Base-by-base conservation (phyloP, 2,113 vertebrate genomes). In the Oryzias woworae region DNA sequence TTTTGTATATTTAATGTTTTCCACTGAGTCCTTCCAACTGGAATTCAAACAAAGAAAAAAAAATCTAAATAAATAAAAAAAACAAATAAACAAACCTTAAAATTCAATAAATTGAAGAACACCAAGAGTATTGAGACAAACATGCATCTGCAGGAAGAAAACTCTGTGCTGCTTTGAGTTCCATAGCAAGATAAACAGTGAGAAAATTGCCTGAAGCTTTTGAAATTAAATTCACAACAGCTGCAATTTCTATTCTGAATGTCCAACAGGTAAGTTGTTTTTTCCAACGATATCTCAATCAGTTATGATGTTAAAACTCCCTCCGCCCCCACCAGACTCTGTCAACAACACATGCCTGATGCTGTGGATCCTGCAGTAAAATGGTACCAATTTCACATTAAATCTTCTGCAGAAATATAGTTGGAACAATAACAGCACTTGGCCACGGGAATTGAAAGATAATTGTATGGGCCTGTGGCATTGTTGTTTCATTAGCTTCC, bases 381-480 rank as follows among this genome's bases (percentile, higher is more conserved):
- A 75, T 73, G 64, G 71, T 58, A 55, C 85, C 74, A 83, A 77
- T 83, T 84, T 84, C 82, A 73, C 62, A 68, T 60, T 77, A 55
- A 22, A 20, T 62, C 77, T 71, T 66, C 44, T 23, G 59, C 71
- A 70, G 69, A 84, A 78, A 81, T 54, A 77, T 50, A 71, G 85
- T 82, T 73, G 73, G 71, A 76, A 89, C 82, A 86, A 86, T 83
- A 81, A 81, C 82, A 74, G 15, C 61, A 66, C 69, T 65, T 78
- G 79, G 77, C 87, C 80, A 66, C 72, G 83, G 82, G 85, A 89
- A 89, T 83, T 82, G 84, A 83, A 82, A 84, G 85, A 87, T 87
- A 86, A 86, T 85, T 84, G 82, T 81, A 53, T 66, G 82, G 81
- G 87, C 85, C 87, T 56, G 78, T 86, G 83, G 87, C 78, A 64